A percentile compares a stretch with the other conserved stretches of the same genome.
phyloP scores from a whole-genome alignment of 1,140 invertebrate genomes.

The Lithobius niger region DNA sequence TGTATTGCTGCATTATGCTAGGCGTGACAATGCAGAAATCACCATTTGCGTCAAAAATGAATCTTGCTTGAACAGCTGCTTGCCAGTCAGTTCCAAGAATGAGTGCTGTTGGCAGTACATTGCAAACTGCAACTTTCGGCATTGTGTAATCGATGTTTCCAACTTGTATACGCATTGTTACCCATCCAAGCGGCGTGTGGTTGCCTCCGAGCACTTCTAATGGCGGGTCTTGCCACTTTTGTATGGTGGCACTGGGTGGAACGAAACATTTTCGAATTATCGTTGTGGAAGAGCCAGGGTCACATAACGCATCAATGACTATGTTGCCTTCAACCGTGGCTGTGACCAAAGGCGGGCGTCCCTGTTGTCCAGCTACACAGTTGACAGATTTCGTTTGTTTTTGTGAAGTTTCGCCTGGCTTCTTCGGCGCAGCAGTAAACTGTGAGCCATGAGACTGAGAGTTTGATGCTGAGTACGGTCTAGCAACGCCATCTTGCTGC shows the following conservation, averaged over 20 bases:
- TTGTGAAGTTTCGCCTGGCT: neutral
- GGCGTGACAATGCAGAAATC: no score
- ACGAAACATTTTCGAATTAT: neutral
- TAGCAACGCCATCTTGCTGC: neutral
- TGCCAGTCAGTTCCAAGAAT: slow-evolving; percentile 2
- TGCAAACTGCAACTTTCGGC: neutral
- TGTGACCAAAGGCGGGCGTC: neutral
- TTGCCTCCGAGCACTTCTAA: neutral
- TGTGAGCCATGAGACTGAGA: neutral
- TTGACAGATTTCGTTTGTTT: neutral
- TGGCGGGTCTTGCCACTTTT: neutral
- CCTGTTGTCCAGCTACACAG: neutral
- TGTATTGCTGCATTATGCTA: no score
- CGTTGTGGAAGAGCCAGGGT: neutral
- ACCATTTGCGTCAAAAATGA: neutral
- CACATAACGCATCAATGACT: neutral
- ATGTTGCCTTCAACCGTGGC: neutral
- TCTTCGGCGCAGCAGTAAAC: neutral
- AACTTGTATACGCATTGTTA: neutral
- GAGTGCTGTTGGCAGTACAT: neutral
- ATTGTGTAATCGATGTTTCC: slow-evolving; percentile 1
- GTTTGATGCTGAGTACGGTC: neutral
- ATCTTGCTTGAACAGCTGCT: neutral
- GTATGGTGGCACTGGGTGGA: neutral
- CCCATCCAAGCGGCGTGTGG: neutral